phyloP scores from a whole-genome alignment of 2,888 invertebrate species.

The Cloeon dipterum region DNA sequence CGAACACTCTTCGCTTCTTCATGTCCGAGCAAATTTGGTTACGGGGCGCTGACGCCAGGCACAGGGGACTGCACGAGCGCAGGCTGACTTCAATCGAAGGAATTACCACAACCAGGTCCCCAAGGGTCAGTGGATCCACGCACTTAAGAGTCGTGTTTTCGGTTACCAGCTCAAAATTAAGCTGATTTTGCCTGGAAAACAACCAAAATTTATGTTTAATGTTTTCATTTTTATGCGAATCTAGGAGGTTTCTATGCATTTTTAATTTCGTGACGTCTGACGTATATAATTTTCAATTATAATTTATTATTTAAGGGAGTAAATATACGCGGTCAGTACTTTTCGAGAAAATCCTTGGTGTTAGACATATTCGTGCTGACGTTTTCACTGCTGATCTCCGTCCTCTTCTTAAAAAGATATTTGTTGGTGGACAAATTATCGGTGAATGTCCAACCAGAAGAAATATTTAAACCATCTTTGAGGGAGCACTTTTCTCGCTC shows the following conservation, averaged over 20 bases:
- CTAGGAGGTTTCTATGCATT: too few relatives aligned
- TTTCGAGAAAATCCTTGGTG: too few relatives aligned
- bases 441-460: neutral
- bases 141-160: neutral
- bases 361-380: neutral
- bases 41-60: slow-evolving; percentile 31
- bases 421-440: neutral
- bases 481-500: neutral
- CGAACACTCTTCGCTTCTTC: slow-evolving; percentile 31
- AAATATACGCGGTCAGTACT: neutral
- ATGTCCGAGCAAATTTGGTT: slow-evolving; percentile 32
- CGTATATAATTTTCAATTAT: too few relatives aligned
- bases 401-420: neutral
- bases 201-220: too few relatives aligned
- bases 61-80: slow-evolving; percentile 29
- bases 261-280: too few relatives aligned
- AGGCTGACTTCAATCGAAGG: slow-evolving; percentile 11
- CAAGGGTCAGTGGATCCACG: slow-evolving; percentile 1
- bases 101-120: slow-evolving; percentile 1
- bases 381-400: neutral
- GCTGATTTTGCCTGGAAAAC: too few relatives aligned
- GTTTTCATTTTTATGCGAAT: too few relatives aligned
- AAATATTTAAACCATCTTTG: neutral
- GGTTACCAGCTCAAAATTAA: neutral
- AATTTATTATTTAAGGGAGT: neutral